Evolutionary conservation across 2,888 invertebrate genomes (phyloP).

Genomic region (Drosophila fulvimacula): DNA sequence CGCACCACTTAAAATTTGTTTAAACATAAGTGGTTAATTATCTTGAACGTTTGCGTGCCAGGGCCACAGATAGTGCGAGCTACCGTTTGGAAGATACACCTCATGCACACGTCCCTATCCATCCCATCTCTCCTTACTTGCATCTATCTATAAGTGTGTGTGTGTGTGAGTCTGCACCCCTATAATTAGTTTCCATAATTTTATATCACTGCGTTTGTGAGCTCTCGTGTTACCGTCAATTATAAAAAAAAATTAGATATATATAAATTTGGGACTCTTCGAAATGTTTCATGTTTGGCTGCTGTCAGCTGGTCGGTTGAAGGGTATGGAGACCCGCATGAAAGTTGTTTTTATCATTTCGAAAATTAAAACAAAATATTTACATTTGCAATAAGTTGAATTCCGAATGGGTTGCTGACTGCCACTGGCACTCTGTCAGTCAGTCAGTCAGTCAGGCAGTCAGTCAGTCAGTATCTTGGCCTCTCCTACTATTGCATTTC

Average conservation of each 20-base stretch:
- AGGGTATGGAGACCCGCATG: conserved; percentile 57
- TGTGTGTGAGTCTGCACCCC: conserved; percentile 53
- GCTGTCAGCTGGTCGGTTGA: conserved; percentile 2
- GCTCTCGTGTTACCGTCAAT: conserved; percentile 47
- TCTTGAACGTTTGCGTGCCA: conserved; percentile 73
- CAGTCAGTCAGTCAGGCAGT: conserved; percentile 3
- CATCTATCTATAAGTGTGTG: background rate
- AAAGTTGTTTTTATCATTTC: conserved; percentile 60
- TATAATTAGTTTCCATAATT: conserved; percentile 76
- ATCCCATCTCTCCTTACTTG: conserved; percentile 6
- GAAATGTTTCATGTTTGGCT: conserved; percentile 37
- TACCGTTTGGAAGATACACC: conserved; percentile 49
- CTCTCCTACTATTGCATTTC: conserved; percentile 40
- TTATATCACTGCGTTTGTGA: conserved; percentile 66
- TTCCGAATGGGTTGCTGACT: conserved; percentile 34
- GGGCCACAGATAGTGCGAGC: conserved; percentile 39
- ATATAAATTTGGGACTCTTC: conserved; percentile 13
- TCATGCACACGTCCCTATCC: conserved; percentile 33
- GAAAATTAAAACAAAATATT: conserved; percentile 78
- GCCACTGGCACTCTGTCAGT: conserved; percentile 13
- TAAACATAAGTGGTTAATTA: conserved; percentile 82
- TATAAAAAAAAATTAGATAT: conserved; percentile 13
- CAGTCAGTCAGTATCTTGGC: conserved; percentile 11
- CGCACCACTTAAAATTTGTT: conserved; percentile 76
- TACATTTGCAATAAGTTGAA: conserved; percentile 74